Percentiles rank a stretch among this genome's conserved stretches.
Evolutionary conservation across 2,797 vertebrate genomes (phyloP).

Genomic region (Macrochelys suwanniensis): DNA sequence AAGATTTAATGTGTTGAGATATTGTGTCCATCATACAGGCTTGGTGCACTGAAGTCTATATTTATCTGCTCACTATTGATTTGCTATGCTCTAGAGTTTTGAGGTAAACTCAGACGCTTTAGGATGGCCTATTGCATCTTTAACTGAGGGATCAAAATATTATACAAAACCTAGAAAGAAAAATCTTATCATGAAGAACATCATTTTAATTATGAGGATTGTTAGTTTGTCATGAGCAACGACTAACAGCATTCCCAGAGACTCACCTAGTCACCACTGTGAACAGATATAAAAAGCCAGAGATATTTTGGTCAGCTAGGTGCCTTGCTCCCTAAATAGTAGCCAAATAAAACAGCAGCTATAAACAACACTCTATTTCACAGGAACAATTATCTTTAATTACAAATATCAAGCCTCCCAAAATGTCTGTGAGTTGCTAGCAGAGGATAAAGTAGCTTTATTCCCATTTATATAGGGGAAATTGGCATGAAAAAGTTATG

Average conservation of each 20-base stretch:
- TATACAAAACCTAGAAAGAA: neutral
- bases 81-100: constrained; percentile 32
- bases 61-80: neutral
- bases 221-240: neutral
- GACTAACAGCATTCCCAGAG: neutral
- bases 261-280: neutral
- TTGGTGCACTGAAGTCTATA: constrained; percentile 27
- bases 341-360: constrained; percentile 22
- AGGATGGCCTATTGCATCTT: neutral
- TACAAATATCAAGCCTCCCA: neutral
- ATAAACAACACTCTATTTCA: constrained; percentile 20
- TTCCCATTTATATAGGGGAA: neutral
- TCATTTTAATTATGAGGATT: neutral
- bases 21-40: neutral
- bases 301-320: neutral
- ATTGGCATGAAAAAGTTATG: neutral
- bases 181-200: neutral
- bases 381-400: constrained; percentile 12
- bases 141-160: constrained; percentile 1
- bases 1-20: constrained; percentile 13
- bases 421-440: neutral
- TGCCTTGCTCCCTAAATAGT: neutral
- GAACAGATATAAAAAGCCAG: neutral
- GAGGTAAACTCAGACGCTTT: neutral
- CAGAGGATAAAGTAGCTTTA: neutral